Percentiles rank a stretch among this genome's conserved stretches.
Evolutionary conservation across 1,140 invertebrate genomes (phyloP).

Genomic region (Pogonomyrmex barbatus): DNA sequence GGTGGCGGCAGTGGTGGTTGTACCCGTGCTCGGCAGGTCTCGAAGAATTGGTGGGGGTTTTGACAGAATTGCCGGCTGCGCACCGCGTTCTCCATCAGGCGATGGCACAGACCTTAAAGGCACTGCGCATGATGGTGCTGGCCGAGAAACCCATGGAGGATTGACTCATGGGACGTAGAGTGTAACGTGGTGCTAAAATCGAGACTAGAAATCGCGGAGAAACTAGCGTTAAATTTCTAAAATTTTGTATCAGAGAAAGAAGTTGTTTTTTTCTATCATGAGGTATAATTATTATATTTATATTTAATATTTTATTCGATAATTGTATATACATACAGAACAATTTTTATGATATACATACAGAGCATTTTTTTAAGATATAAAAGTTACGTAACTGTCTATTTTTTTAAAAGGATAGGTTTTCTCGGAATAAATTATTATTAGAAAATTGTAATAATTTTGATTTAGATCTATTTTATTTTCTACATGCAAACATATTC

Average conservation of each 20-base stretch:
- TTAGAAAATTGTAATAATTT: neutral
- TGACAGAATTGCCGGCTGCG: conserved; percentile 71
- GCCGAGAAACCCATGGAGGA: conserved; percentile 30
- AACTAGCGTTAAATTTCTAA: neutral
- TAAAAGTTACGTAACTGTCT: neutral
- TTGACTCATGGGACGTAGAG: conserved; percentile 34
- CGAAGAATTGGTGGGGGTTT: conserved; percentile 62
- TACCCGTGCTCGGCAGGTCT: conserved; percentile 55
- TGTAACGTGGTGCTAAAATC: neutral
- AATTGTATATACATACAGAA: too few species aligned
- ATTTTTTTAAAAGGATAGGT: neutral
- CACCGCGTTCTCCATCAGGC: conserved; percentile 72
- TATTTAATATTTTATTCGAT: neutral
- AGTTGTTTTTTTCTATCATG: neutral
- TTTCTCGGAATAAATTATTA: neutral
- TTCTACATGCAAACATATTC: neutral
- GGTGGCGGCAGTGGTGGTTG: conserved; percentile 51
- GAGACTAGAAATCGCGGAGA: conserved; percentile 29
- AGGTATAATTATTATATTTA: neutral
- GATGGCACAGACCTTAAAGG: conserved; percentile 62
- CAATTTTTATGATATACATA: too few species aligned
- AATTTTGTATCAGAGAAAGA: neutral
- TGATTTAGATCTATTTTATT: neutral
- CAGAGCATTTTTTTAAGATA: neutral
- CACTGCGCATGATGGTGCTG: conserved; percentile 54